Evolutionary conservation across 92 coral and sea anemone species (phyloP).

Genomic region (Desmophyllum pertusum): DNA sequence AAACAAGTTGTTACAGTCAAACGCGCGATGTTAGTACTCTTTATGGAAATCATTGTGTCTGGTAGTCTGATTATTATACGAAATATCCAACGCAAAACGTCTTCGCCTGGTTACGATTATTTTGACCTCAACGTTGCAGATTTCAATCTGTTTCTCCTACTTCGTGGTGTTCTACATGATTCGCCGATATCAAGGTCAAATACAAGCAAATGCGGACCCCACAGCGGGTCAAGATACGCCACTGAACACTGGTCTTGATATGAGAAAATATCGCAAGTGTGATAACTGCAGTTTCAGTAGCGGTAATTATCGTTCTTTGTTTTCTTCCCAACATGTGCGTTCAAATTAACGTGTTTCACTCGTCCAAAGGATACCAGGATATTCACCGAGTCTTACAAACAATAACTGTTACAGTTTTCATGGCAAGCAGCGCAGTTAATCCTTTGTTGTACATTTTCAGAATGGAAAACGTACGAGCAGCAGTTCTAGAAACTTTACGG

Average conservation of each 20-base stretch:
- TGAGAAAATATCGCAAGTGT: no score
- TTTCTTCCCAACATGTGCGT: not conserved
- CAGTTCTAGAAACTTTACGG: not conserved
- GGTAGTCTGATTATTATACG: not conserved
- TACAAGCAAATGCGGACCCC: not conserved
- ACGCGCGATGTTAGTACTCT: not conserved
- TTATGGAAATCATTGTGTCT: not conserved
- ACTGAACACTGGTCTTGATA: not conserved
- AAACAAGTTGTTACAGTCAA: not conserved
- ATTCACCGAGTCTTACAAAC: not conserved
- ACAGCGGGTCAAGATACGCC: not conserved
- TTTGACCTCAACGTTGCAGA: not conserved
- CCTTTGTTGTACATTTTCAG: not conserved
- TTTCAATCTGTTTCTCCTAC: not conserved
- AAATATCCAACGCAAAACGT: not conserved
- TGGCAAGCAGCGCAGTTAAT: not conserved
- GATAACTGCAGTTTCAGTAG: not conserved
- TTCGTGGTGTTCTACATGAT: not conserved
- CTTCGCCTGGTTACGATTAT: not conserved
- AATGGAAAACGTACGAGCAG: not conserved
- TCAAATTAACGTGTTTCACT: not conserved
- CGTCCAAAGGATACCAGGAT: not conserved
- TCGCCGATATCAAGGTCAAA: not conserved
- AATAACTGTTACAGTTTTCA: not conserved
- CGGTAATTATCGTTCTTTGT: not conserved